Conservation (phyloP, 2,888 invertebrate genomes). For the Sphaeridia pumilis region DNA sequence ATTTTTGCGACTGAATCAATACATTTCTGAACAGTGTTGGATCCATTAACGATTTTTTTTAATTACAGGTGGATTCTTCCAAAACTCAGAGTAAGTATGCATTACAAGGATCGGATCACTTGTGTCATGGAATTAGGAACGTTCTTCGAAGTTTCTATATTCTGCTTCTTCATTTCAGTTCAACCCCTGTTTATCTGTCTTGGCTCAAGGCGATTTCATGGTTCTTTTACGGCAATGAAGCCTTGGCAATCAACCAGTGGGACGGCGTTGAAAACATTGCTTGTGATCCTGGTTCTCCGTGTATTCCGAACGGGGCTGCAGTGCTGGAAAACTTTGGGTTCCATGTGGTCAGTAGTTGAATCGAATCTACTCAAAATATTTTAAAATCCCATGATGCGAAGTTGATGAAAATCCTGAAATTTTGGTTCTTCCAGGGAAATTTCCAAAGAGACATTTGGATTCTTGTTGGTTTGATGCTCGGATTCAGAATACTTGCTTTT, state of each 20-base stretch:
- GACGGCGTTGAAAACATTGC: conserved; percentile 57
- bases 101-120: background rate
- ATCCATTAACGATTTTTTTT: background rate
- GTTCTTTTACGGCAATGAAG: conserved; percentile 86
- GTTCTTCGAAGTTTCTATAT: background rate
- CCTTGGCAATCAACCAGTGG: conserved; percentile 81
- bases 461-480: background rate
- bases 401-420: background rate
- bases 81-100: conserved; percentile 65
- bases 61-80: conserved; percentile 58
- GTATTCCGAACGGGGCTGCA: conserved; percentile 15
- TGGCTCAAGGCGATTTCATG: conserved; percentile 83
- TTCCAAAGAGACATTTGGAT: background rate
- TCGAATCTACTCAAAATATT: background rate
- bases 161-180: conserved; percentile 44
- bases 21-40: background rate
- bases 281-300: conserved; percentile 10
- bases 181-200: conserved; percentile 67
- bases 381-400: background rate
- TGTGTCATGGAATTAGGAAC: background rate
- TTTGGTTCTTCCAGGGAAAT: background rate
- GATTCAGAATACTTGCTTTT: background rate
- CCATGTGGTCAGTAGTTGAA: background rate
- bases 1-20: too few relatives aligned
- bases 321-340: conserved; percentile 19